Evolutionary conservation across 2,888 invertebrate species (phyloP).

Genomic region (Cotesia congregata): DNA sequence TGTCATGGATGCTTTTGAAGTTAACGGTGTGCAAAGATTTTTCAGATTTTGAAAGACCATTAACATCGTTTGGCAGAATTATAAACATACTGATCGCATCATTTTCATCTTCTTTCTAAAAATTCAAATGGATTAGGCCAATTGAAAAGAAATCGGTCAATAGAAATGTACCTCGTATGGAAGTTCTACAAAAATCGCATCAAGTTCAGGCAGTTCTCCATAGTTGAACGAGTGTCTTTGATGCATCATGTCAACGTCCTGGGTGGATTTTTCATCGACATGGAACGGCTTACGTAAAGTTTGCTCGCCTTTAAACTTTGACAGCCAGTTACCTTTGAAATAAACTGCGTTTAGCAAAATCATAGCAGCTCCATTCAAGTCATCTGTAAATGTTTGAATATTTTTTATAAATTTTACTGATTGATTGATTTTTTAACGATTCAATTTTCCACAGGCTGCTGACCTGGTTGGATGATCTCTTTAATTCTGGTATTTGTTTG

Average conservation of each 20-base stretch:
- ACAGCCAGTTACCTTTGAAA: slow-evolving; percentile 85
- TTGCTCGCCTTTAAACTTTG: slow-evolving; percentile 74
- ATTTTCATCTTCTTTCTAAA: slow-evolving; percentile 70
- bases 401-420: not conserved
- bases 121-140: not conserved
- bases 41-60: slow-evolving; percentile 72
- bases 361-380: slow-evolving; percentile 76
- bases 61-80: slow-evolving; percentile 77
- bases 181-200: slow-evolving; percentile 78
- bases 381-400: slow-evolving; percentile 63
- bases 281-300: slow-evolving; percentile 79
- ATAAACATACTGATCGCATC: slow-evolving; percentile 78
- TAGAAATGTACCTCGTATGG: slow-evolving; percentile 74
- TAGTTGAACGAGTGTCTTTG: slow-evolving; percentile 72
- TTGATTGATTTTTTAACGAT: not conserved
- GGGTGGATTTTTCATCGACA: slow-evolving; percentile 71
- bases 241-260: slow-evolving; percentile 83
- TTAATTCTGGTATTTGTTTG: slow-evolving; percentile 88
- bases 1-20: slow-evolving; percentile 40
- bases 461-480: slow-evolving; percentile 77
- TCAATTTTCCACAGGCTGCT: not conserved
- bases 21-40: slow-evolving; percentile 57
- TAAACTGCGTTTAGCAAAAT: slow-evolving; percentile 88
- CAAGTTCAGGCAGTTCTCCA: slow-evolving; percentile 71
- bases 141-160: not conserved